Evolutionary conservation across 2,113 vertebrate species (phyloP).

Genomic region (Phyllostomus hastatus): DNA sequence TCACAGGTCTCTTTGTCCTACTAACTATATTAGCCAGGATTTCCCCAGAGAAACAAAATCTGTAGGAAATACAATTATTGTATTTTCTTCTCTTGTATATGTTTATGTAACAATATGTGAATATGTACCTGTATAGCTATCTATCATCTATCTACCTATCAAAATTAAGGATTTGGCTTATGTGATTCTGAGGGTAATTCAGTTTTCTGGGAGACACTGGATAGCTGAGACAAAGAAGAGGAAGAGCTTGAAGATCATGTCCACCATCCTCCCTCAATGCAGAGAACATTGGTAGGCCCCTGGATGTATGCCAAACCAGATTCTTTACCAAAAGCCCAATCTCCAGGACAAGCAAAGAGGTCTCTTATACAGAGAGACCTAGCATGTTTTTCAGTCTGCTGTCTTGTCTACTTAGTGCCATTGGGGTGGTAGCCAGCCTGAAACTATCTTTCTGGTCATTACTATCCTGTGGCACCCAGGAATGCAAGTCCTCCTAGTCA

Average conservation of each 20-base stretch:
- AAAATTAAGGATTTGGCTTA: background rate
- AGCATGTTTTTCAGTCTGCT: background rate
- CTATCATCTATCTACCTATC: background rate
- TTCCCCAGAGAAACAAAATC: background rate
- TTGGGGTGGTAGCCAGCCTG: background rate
- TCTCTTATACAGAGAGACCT: background rate
- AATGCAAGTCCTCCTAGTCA: background rate
- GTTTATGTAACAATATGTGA: background rate
- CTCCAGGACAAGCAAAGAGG: background rate
- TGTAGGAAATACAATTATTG: background rate
- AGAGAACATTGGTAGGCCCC: background rate
- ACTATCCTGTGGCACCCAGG: background rate
- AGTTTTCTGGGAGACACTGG: background rate
- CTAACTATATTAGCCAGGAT: background rate
- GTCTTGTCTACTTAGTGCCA: background rate
- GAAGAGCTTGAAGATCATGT: background rate
- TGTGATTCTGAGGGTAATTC: background rate
- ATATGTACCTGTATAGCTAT: too few relatives aligned
- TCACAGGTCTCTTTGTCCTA: background rate
- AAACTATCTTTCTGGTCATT: background rate
- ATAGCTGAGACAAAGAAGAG: background rate
- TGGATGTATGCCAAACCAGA: background rate
- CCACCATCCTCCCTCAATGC: too few relatives aligned
- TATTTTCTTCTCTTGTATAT: background rate
- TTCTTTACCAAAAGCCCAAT: background rate